Evolutionary conservation across 2,113 vertebrate species (phyloP).

Genomic region (Hippopotamus amphibius): DNA sequence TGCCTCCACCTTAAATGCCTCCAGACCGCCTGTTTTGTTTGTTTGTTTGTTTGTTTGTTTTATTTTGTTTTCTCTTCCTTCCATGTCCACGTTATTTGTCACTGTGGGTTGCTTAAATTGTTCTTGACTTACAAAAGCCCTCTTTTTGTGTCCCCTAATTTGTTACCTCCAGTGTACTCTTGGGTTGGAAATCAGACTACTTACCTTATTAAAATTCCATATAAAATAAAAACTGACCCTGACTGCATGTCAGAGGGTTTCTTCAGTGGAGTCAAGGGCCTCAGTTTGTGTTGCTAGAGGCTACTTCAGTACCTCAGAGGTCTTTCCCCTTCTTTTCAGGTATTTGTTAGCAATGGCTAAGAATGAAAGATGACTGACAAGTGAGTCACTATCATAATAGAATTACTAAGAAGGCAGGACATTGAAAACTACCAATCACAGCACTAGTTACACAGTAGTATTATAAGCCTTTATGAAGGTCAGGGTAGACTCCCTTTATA

Average conservation of each 20-base stretch:
- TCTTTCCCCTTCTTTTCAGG: background rate
- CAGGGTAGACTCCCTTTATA: background rate
- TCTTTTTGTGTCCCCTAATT: background rate
- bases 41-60: background rate
- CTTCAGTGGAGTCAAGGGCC: background rate
- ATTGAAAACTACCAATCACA: background rate
- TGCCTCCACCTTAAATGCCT: slow-evolving; percentile 34
- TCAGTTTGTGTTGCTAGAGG: background rate
- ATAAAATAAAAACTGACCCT: background rate
- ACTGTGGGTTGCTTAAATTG: background rate
- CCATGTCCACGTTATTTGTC: background rate
- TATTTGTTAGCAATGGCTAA: background rate
- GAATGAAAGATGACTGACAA: background rate
- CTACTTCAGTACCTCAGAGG: background rate
- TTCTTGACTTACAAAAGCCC: background rate
- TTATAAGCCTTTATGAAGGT: background rate
- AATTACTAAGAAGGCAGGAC: background rate
- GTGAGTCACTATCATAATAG: background rate
- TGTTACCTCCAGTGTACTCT: background rate
- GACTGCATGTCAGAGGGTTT: background rate
- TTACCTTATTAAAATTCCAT: slow-evolving; percentile 13
- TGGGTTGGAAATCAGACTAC: background rate
- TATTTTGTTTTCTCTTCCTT: slow-evolving; percentile 24
- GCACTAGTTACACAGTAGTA: background rate
- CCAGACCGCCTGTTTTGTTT: background rate